Base-by-base conservation (phyloP, 2,888 invertebrate species). In the Euplexia lucipara region DNA sequence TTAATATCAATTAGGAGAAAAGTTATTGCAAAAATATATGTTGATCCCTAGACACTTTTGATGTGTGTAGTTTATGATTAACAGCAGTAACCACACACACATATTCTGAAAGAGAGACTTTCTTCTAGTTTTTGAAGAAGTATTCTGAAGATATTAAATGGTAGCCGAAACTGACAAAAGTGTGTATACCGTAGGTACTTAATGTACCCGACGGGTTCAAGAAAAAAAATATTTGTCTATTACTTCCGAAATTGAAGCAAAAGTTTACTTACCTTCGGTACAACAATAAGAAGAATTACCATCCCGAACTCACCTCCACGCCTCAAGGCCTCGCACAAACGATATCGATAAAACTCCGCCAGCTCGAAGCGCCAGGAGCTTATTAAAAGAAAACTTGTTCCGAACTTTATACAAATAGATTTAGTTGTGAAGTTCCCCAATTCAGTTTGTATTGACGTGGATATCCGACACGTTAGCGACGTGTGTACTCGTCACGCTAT, bases 321-420 rank as follows among this genome's bases (percentile, higher is more conserved):
- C 20, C 16, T 35, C 16, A 12, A 32, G 59, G 59, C 22, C 39
- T 26, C 42, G 30, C 22, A 2, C 59, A 48, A 56, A 34, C 62
- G 44, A 41, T 62, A 62, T 68, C 53, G 69, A 62, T 57, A 68
- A 57, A 74, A 53, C 63, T 74, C 49, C n/a, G 14, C 30, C 18
- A 16, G 45, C 42, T 49, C 39, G 41, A 37, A 14, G 10, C 26
- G 34, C 39, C 18, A 45, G 16, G 57, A 69, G 48, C 57, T 69
- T 57, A 69, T 62, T 69, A 53, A 57, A 74, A 57, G 32, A 44
- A 69, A 68, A 34, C 47, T 52, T 52, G 39, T 48, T 44, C 39
- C 16, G 3, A 73, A 72, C 56, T 72, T 70, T 32, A 47, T 18
- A 61, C 61, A 56, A 71, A 69, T 54, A 72, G 63, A 69, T 72